These are phyloP conservation scores for Nesoenas mayeri DNA, from an alignment of 2,113 vertebrate species.

Conservation along the genomic window DNA sequence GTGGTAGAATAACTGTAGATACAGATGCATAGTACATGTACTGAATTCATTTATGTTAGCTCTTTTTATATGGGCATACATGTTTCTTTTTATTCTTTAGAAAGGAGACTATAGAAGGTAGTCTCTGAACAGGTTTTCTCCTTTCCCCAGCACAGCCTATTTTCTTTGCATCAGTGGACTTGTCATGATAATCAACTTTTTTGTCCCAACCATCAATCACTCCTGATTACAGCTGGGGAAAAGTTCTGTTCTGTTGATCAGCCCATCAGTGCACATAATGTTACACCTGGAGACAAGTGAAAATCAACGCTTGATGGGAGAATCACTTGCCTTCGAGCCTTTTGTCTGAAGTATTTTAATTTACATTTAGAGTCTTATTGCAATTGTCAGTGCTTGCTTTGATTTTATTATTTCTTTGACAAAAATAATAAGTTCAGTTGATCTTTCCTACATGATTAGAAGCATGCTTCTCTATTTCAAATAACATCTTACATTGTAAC, in stretches of 20 bases:
- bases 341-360: constrained; percentile 65
- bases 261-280: constrained; percentile 78
- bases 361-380: constrained; percentile 56
- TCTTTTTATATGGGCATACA: constrained; percentile 12
- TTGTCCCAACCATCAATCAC: constrained; percentile 82
- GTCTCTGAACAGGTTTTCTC: constrained; percentile 64
- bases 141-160: constrained; percentile 77
- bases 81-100: constrained; percentile 50
- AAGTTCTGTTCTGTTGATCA: constrained; percentile 79
- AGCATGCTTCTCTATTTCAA: not conserved
- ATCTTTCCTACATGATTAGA: constrained; percentile 13
- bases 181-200: constrained; percentile 83
- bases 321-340: constrained; percentile 64
- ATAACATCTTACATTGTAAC: not conserved
- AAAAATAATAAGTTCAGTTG: constrained; percentile 40
- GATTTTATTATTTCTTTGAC: constrained; percentile 31
- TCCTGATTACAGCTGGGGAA: constrained; percentile 76
- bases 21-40: not conserved
- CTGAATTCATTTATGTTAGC: constrained; percentile 11
- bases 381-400: constrained; percentile 53
- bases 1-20: not conserved
- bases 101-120: constrained; percentile 61
- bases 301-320: constrained; percentile 66
- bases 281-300: constrained; percentile 77
- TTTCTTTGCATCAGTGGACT: constrained; percentile 77